Conservation (phyloP, 2,113 vertebrate species). For the Perognathus longimembris region DNA sequence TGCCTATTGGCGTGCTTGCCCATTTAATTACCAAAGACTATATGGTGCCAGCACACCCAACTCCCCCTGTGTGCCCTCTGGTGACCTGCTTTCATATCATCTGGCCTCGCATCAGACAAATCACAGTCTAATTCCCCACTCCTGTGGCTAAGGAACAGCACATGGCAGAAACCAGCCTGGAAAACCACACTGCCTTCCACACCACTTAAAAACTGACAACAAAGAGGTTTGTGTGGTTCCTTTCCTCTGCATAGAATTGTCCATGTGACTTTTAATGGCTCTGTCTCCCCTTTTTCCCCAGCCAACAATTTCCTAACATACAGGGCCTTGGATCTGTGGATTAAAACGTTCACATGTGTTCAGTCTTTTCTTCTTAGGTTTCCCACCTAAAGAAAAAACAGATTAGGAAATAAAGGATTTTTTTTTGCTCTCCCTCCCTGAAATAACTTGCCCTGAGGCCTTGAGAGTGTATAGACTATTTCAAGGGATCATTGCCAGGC, state of each 20-base stretch:
- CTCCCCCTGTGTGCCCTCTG: not conserved
- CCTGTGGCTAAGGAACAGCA: not conserved
- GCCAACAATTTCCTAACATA: not conserved
- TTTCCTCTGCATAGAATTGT: not conserved
- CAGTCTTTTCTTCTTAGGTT: not conserved
- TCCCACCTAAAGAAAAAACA: not conserved
- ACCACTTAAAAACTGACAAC: not conserved
- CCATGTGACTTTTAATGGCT: not conserved
- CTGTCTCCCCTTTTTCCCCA: not conserved
- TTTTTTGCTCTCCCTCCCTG: not conserved
- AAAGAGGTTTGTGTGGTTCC: not conserved
- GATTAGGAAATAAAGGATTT: not conserved
- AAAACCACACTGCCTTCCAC: not conserved
- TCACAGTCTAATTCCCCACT: not conserved
- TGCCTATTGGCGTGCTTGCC: constrained; percentile 48
- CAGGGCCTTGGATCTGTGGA: not conserved
- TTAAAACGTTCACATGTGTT: constrained; percentile 25
- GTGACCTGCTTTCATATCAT: constrained; percentile 60
- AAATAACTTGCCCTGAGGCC: constrained; percentile 17
- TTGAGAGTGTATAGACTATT: not conserved
- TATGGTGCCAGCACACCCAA: not conserved
- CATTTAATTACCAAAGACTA: constrained; percentile 64
- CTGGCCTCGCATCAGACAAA: constrained; percentile 26
- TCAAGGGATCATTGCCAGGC: not conserved
- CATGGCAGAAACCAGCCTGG: not conserved